Conservation (phyloP, 2,888 invertebrate species). For the Clistopyga incitator region DNA sequence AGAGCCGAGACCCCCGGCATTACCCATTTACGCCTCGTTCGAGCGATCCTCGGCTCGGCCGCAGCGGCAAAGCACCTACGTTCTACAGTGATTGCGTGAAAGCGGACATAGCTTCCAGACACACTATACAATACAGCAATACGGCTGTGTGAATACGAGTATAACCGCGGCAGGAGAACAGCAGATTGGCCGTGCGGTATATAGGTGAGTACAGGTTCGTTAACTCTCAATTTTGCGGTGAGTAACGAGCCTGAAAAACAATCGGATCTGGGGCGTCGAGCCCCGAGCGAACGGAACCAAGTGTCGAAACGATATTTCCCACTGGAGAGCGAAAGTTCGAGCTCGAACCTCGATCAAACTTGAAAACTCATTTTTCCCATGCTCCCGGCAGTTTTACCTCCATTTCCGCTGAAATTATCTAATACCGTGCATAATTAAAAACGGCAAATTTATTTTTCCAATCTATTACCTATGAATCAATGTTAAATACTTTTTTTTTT, state of each 20-base stretch:
- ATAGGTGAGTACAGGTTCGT: slow-evolving; percentile 73
- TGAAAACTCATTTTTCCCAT: slow-evolving; percentile 12
- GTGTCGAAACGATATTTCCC: slow-evolving; percentile 44
- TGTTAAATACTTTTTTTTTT: too few species aligned
- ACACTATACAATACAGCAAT: slow-evolving; percentile 38
- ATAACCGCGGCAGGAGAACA: neutral
- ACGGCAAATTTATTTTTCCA: too few species aligned
- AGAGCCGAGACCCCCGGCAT: slow-evolving; percentile 55
- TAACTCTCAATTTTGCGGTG: slow-evolving; percentile 80
- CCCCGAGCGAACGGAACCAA: slow-evolving; percentile 60
- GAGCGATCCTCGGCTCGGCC: slow-evolving; percentile 45
- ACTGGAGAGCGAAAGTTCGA: slow-evolving; percentile 38
- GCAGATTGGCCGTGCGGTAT: slow-evolving; percentile 8
- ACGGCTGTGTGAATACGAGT: neutral
- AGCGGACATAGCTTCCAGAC: slow-evolving; percentile 33
- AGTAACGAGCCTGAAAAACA: slow-evolving; percentile 62
- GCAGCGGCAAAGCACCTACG: slow-evolving; percentile 30
- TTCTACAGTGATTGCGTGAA: slow-evolving; percentile 63
- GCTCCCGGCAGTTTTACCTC: neutral
- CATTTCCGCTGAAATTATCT: neutral
- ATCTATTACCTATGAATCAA: too few species aligned
- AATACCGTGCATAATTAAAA: neutral
- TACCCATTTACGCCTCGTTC: slow-evolving; percentile 58
- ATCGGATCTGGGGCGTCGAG: slow-evolving; percentile 49
- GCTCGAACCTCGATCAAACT: neutral